Conservation (phyloP, 2,888 invertebrate genomes). For the Laspeyria flexula region DNA sequence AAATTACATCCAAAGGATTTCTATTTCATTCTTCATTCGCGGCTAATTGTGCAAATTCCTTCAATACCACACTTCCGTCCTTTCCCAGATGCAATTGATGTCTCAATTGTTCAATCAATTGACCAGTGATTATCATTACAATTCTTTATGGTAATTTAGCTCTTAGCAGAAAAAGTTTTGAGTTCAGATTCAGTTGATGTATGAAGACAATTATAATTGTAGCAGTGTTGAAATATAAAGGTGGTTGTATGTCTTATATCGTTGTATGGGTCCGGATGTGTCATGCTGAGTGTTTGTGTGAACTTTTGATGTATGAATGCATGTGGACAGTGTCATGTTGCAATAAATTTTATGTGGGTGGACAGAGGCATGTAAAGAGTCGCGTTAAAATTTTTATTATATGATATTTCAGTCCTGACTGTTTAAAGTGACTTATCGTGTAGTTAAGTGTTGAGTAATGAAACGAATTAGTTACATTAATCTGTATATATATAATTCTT, state of each 20-base stretch:
- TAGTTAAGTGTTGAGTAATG: too few relatives aligned
- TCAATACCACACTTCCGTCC: slow-evolving; percentile 23
- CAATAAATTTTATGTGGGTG: slow-evolving; percentile 80
- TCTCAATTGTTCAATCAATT: slow-evolving; percentile 41
- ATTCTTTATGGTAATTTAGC: not conserved
- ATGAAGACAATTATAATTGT: slow-evolving; percentile 4
- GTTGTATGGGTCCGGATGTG: slow-evolving; percentile 72
- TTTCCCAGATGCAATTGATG: slow-evolving; percentile 2
- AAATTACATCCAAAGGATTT: not conserved
- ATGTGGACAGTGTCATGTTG: slow-evolving; percentile 80
- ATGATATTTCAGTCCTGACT: too few relatives aligned
- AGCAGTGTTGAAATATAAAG: slow-evolving; percentile 38
- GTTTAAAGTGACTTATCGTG: too few relatives aligned
- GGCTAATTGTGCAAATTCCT: slow-evolving; percentile 12
- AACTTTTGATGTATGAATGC: slow-evolving; percentile 67
- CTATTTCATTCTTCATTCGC: not conserved
- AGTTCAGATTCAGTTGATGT: not conserved
- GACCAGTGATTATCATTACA: slow-evolving; percentile 17
- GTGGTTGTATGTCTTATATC: slow-evolving; percentile 37
- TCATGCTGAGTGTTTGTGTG: slow-evolving; percentile 69
- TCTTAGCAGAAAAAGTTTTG: not conserved
- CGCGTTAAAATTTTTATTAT: slow-evolving; percentile 1
- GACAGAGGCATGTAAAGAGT: slow-evolving; percentile 52
- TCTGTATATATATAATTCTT: too few relatives aligned
- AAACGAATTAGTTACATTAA: too few relatives aligned